These are phyloP conservation scores for Auanema sp. DNA, from an alignment of 2,888 invertebrate species.

Conservation along the genomic window DNA sequence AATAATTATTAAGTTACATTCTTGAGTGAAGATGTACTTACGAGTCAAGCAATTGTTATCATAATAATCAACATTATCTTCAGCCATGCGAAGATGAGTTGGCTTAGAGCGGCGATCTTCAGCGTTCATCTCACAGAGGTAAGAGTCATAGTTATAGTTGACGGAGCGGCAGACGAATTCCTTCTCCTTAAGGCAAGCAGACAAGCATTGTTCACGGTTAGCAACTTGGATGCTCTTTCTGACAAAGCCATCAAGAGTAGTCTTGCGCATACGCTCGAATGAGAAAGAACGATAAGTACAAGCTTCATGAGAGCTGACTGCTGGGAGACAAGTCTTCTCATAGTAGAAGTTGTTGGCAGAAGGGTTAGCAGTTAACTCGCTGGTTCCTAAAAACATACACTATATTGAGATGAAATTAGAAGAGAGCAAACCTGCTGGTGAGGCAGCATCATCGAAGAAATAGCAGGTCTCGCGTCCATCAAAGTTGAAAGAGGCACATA, in stretches of 20 bases:
- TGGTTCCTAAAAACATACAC: slow-evolving; percentile 43
- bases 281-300: slow-evolving; percentile 65
- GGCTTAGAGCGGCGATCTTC: slow-evolving; percentile 69
- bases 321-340: slow-evolving; percentile 65
- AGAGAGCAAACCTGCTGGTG: slow-evolving; percentile 42
- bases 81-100: slow-evolving; percentile 66
- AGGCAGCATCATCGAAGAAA: slow-evolving; percentile 64
- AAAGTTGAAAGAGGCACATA: slow-evolving; percentile 64
- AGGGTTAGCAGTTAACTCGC: slow-evolving; percentile 62
- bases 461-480: slow-evolving; percentile 65
- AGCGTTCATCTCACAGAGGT: slow-evolving; percentile 66
- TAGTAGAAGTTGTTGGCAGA: slow-evolving; percentile 65
- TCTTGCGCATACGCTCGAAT: slow-evolving; percentile 68
- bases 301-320: slow-evolving; percentile 63
- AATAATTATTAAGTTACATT: neutral
- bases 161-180: slow-evolving; percentile 69
- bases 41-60: slow-evolving; percentile 70
- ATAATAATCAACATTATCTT: slow-evolving; percentile 68
- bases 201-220: slow-evolving; percentile 68
- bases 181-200: slow-evolving; percentile 67
- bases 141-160: slow-evolving; percentile 67
- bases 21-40: slow-evolving; percentile 47
- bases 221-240: slow-evolving; percentile 66
- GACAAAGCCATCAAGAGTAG: slow-evolving; percentile 67
- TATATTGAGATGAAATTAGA: neutral